Base-by-base conservation (phyloP, 2,888 invertebrate genomes). In the Bimastos eiseni region DNA sequence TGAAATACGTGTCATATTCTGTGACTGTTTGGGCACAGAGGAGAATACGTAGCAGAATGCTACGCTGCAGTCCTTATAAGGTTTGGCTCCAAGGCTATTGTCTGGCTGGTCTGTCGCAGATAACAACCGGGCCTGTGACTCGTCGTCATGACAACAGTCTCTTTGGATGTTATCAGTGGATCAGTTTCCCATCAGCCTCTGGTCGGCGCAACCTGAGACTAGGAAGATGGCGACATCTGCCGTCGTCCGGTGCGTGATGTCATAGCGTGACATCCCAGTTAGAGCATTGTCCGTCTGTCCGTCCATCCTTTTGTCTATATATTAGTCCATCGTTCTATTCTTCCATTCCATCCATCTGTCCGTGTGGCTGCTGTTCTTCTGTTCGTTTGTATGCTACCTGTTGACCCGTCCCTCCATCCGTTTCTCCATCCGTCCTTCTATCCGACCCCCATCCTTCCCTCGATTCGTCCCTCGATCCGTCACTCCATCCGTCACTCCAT, bases 1-100 rank as follows among this genome's bases (percentile, higher is more conserved):
- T 70, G 70, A 70, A n/a, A 70, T 70, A 70, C 70, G 70, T 70
- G 70, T 70, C 70, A 70, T n/a, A 70, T 70, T 70, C 70, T n/a
- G 30, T 70, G 70, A n/a, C 70, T 17, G 70, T 70, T n/a, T 70
- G 4, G 30, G 6, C 70, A 17, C 30, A 2, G 13, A 17, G 44
- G 11, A 49, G 49, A 2, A 30, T 70, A 70, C n/a, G 70, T 17
- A 1, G n/a, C 70, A 70, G 70, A 30, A 70, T n/a, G 8, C n/a
- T n/a, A n/a, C n/a, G 30, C 70, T 70, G 70, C 44, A 44, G 19
- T 6, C 70, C 70, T n/a, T n/a, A 70, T 70, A 70, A 70, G 30
- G 70, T n/a, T 15, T n/a, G 70, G 70, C 70, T 13, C 0, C 4
- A 6, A 41, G 70, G 70, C n/a, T 70, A 70, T 70, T 70, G 70